Evolutionary conservation across 2,113 vertebrate species (phyloP).

Genomic region (Perca flavescens): DNA sequence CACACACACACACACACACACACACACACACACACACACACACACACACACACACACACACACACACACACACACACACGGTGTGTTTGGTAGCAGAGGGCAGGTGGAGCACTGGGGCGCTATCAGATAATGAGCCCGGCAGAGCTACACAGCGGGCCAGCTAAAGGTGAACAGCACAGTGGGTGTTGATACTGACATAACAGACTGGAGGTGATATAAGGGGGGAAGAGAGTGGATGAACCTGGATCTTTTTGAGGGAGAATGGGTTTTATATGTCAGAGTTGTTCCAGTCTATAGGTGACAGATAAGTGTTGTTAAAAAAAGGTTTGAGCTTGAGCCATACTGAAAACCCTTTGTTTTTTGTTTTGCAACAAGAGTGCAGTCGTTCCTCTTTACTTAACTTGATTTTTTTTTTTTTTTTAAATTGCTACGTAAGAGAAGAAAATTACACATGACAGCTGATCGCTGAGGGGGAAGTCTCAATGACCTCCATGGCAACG

Average conservation of each 20-base stretch:
- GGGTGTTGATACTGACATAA: constrained; percentile 1
- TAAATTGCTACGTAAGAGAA: not conserved
- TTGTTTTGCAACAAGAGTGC: not conserved
- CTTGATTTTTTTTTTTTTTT: not conserved
- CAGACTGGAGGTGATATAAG: not conserved
- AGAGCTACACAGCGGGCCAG: not conserved
- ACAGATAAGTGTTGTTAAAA: not conserved
- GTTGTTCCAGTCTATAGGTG: not conserved
- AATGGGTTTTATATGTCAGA: not conserved
- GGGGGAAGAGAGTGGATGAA: not conserved
- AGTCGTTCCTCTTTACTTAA: not conserved
- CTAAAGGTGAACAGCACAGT: constrained; percentile 56
- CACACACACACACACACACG: constrained; percentile 35
- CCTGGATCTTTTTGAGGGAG: not conserved
- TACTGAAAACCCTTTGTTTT: not conserved
- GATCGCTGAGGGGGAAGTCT: not conserved
- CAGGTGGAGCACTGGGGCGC: constrained; percentile 24
- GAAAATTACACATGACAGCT: constrained; percentile 5
- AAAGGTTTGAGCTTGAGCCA: not conserved
- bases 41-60: constrained; percentile 15
- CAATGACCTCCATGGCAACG: constrained; percentile 43
- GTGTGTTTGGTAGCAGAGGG: constrained; percentile 35
- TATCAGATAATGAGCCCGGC: constrained; percentile 54
- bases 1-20: constrained; percentile 17
- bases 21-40: constrained; percentile 29